Base-by-base conservation (phyloP, 2,888 invertebrate species). In the Ornithoptera priamus region DNA sequence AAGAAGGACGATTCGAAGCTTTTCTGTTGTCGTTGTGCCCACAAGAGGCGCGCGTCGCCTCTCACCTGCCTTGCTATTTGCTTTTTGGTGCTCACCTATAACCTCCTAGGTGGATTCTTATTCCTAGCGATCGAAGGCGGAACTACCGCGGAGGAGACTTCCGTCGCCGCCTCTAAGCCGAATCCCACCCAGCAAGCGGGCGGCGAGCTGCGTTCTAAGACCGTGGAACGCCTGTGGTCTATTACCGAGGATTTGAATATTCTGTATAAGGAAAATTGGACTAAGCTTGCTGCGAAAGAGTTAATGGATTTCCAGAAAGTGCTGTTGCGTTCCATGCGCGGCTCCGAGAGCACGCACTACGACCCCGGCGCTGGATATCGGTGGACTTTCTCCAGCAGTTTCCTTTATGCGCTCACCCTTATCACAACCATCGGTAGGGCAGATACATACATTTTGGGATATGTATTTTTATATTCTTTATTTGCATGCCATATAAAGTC, bases 351-450 rank as follows among this genome's bases (percentile, higher is more conserved):
- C 53, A 73, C 79, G 15, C 64, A 75, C 10, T 78, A 78, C 59
- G 78, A 80, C 7, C 81, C 75, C 71, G 91, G 93, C 56, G 85
- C 85, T 65, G 89, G 94, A 77, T 95, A 96, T 82, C 94, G 95
- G 77, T 98, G 98, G 98, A 97, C 97, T 62, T 97, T 98, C 87
- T 96, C 97, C 74, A 97, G 97, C 75, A 97, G 98, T 77, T 97
- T 98, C 84, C 94, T 99, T 65, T 99, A 98, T 86, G 98, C 98
- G 39, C 93, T 98, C 77, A 98, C 98, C 22, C 95, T 99, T 75
- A 98, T 98, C 82, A 98, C 98, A 12, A 98, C 98, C 57, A 98
- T 98, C 78, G 98, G 98, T 98, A 88, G 95, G 96, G 30, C 30
- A 30, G 30, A 30, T 30, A 30, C 30, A 30, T 30, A 30, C 3